These are phyloP conservation scores for Rhabditophanes sp. DNA, from an alignment of 2,888 invertebrate genomes.

Conservation along the genomic window DNA sequence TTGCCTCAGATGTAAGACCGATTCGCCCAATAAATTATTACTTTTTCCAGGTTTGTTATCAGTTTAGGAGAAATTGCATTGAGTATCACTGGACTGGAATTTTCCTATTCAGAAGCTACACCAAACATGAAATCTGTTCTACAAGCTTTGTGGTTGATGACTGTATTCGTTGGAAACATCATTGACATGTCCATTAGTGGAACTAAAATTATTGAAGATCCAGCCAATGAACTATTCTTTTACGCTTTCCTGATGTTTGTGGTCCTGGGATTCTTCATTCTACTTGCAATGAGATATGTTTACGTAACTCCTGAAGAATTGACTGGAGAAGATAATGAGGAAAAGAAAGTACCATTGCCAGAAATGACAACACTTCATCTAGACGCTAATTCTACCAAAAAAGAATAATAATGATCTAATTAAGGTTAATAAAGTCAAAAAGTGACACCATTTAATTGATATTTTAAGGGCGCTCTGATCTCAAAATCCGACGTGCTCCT, in stretches of 20 bases:
- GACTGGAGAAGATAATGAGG: no score
- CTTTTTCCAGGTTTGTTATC: no score
- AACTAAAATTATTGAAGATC: slow-evolving; percentile 23
- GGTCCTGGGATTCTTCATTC: slow-evolving; percentile 25
- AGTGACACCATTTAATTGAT: no score
- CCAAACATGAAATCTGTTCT: slow-evolving; percentile 80
- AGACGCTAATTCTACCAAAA: no score
- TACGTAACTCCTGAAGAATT: no score
- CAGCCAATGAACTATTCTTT: slow-evolving; percentile 40
- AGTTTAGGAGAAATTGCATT: slow-evolving; percentile 88
- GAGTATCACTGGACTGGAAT: slow-evolving; percentile 81
- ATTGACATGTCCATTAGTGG: slow-evolving; percentile 64
- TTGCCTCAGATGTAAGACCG: slow-evolving; percentile 90
- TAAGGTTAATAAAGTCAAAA: no score
- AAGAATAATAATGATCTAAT: no score
- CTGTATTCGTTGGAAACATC: slow-evolving; percentile 79
- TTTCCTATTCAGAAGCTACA: slow-evolving; percentile 78
- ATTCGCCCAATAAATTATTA: no score
- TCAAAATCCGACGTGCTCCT: no score
- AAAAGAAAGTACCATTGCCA: no score
- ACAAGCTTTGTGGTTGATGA: slow-evolving; percentile 69
- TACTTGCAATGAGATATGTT: slow-evolving; percentile 15
- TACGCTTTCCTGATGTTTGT: slow-evolving; percentile 36
- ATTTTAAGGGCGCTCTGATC: no score
- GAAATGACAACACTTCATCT: no score